phyloP scores from a whole-genome alignment of 2,797 vertebrate genomes.

The Leuciscus waleckii region DNA sequence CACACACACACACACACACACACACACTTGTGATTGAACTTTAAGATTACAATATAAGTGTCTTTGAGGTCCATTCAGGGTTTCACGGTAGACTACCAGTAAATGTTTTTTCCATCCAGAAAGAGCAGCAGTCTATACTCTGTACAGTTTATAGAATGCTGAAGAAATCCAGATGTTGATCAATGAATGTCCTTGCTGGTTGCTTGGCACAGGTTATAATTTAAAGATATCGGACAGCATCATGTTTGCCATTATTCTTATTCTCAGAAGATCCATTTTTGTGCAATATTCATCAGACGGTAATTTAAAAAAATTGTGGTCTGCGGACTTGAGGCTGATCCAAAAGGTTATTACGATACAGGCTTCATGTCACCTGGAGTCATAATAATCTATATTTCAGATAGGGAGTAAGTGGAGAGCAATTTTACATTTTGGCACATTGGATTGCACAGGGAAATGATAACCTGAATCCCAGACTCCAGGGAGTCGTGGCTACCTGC shows the following conservation, averaged over 20 bases:
- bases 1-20: too few species aligned
- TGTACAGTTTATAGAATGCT: neutral
- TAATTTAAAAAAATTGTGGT: neutral
- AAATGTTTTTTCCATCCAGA: neutral
- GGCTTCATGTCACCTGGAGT: constrained; percentile 27
- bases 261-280: neutral
- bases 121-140: neutral
- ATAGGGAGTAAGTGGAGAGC: constrained; percentile 25
- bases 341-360: constrained; percentile 17
- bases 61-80: too few species aligned
- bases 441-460: constrained; percentile 42
- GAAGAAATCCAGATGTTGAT: neutral
- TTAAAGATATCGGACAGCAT: too few species aligned
- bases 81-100: too few species aligned
- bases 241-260: neutral
- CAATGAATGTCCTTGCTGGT: neutral
- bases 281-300: neutral
- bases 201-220: neutral
- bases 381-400: constrained; percentile 42
- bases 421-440: constrained; percentile 55
- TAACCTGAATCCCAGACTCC: constrained; percentile 23
- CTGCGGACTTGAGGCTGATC: neutral
- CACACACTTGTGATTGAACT: too few species aligned
- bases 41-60: too few species aligned
- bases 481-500: constrained; percentile 27